Base-by-base conservation (phyloP, 1,140 invertebrate species). In the Drosophila sulfurigaster region DNA sequence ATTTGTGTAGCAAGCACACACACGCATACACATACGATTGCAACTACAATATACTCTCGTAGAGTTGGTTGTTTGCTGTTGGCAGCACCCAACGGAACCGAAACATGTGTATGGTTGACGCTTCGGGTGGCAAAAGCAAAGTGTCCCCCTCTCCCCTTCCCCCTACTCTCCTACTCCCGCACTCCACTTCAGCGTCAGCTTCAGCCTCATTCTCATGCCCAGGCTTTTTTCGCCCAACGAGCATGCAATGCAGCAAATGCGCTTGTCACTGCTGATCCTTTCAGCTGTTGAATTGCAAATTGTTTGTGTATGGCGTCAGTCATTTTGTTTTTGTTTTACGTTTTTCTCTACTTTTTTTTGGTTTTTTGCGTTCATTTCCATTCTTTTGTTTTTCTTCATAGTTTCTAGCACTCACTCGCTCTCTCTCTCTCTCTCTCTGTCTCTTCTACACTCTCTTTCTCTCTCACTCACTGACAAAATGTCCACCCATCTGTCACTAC, bases 201-300 rank as follows among this genome's bases (percentile, higher is more conserved):
- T 59, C 43, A 35, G 35, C 10, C 7, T 52, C 48, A 10, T 28
- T 20, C 46, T 20, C 46, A 8, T 20, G 15, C 15, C n/a, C 15
- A 43, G 11, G 41, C n/a, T 48, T 56, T 56, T 32, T 38, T 8
- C 52, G 20, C 52, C 15, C 52, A 56, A 56, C 52, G 52, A 56
- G 30, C 11, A 30, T 54, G 64, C 59, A 49, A 52, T 57, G 48
- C 76, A 57, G 79, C 76, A 87, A 87, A 78, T 88, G 83, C 83
- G 83, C 83, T 89, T 88, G 83, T 88, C 75, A 74, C 80, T 88
- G 81, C 86, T 89, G 85, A 89, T 89, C 85, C 85, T 77, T 79
- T 89, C 73, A 85, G 85, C 85, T 89, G 85, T 89, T 89, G 85
- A 89, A 89, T 89, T 89, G 85, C 85, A 89, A 89, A 89, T 89